Evolutionary conservation across 1,140 invertebrate species (phyloP).

Genomic region (Diorhabda elongata): DNA sequence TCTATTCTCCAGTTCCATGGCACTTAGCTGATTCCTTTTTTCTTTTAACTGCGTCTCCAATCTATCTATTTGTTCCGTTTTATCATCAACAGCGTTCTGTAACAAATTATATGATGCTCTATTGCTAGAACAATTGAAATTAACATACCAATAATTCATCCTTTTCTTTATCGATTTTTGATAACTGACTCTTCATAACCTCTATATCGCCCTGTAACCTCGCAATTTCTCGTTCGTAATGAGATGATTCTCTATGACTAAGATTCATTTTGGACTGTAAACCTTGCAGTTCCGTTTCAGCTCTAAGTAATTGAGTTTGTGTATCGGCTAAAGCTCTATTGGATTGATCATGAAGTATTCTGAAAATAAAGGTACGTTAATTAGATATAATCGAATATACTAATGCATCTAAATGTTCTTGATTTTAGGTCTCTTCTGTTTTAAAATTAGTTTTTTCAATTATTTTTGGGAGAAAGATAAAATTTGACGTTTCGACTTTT

Average conservation of each 20-base stretch:
- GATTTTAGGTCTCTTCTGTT: no score
- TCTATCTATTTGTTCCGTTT: conserved; percentile 42
- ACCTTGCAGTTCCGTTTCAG: conserved; percentile 37
- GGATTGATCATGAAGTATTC: conserved; percentile 45
- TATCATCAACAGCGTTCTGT: conserved; percentile 44
- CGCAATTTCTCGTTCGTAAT: conserved; percentile 31
- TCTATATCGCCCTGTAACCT: conserved; percentile 37
- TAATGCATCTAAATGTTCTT: no score
- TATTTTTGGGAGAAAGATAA: no score
- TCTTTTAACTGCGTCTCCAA: conserved; percentile 38
- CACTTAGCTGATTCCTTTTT: conserved; percentile 30
- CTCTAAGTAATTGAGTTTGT: conserved; percentile 38
- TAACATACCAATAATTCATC: conserved; percentile 43
- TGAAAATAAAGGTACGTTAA: conserved; percentile 24
- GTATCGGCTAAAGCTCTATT: conserved; percentile 42
- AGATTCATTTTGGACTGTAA: conserved; percentile 36
- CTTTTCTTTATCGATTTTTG: conserved; percentile 44
- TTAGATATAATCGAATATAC: no score
- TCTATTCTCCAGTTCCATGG: conserved; percentile 30
- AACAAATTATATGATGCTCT: conserved; percentile 25
- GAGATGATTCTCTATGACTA: conserved; percentile 12
- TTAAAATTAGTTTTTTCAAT: no score
- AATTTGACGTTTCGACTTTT: no score
- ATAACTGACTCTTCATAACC: conserved; percentile 39
- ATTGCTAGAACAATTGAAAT: neutral